Evolutionary conservation across 2,888 invertebrate genomes (phyloP), one percentile per base, ranked within the genome.

Genomic region (Ophonus ardosiacus): DNA sequence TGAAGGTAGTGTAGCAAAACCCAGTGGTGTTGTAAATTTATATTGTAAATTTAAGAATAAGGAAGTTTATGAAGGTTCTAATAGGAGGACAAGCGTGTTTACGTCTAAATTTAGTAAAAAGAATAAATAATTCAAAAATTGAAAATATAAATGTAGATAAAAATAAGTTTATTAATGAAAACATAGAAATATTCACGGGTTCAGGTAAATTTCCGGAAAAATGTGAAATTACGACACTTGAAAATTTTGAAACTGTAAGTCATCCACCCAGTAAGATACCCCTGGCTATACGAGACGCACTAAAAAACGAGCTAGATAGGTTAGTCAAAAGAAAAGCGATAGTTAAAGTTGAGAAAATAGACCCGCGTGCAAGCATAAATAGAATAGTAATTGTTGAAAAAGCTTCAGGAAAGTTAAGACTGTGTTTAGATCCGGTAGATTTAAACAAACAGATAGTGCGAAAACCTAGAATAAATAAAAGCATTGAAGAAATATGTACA

Each of bases 371-470:
- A 61, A 61, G 61, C 17, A 78, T 10, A 31, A 79, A 61, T 78
- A 61, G 51, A 79, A 57, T 78, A 57, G 56, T 68, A 63, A 85
- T 76, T 76, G 76, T 51, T 57, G 86, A 86, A 40, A 31, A 79
- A 71, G 18, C 65, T 10, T 79, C 84, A 17, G 85, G 85, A 13
- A 38, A 51, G 31, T 40, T 87, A 31, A 61, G 86, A 68, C n/a
- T 87, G 0, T 87, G 87, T 76, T 59, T 87, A 18, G 85, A 86
- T 51, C 85, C 87, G 57, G 38, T 76, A 38, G 38, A 86, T n/a
- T 78, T 87, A 43, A 87, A 87, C 80, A 68, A 84, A 74, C 43
- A 78, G 17, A 76, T 86, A 15, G 79, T 85, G 38, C 84, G 76
- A 43, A 82, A 86, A 56, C 59, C 79, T 8, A 82, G 17, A 61